Conservation (phyloP, 1,140 invertebrate species). For the Aphidius ervi region DNA sequence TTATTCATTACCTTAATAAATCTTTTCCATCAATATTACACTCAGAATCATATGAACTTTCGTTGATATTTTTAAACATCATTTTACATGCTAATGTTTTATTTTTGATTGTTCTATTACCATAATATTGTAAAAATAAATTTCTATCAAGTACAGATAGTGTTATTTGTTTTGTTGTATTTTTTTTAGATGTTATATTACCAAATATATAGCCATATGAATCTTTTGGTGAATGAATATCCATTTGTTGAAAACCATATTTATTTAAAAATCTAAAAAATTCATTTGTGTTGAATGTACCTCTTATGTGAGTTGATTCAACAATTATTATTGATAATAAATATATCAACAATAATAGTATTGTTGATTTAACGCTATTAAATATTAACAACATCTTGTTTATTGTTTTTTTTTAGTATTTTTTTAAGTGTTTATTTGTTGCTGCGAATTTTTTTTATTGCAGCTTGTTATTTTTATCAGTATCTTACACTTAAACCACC, state of each 20-base stretch:
- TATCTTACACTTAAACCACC: no score
- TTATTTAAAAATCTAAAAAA: slow-evolving; percentile 92
- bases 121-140: slow-evolving; percentile 86
- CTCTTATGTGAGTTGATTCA: slow-evolving; percentile 57
- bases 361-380: no score
- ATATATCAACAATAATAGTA: no score
- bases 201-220: slow-evolving; percentile 94
- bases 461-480: no score
- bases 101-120: slow-evolving; percentile 62
- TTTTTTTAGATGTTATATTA: slow-evolving; percentile 74
- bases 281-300: slow-evolving; percentile 64
- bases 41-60: slow-evolving; percentile 76
- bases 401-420: no score
- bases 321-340: no score
- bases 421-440: no score
- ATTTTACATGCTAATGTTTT: slow-evolving; percentile 68
- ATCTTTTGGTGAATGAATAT: slow-evolving; percentile 70
- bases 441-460: no score
- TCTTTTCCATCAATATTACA: slow-evolving; percentile 82
- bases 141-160: slow-evolving; percentile 82
- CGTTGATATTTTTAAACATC: slow-evolving; percentile 83
- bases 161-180: slow-evolving; percentile 67
- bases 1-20: slow-evolving; percentile 60
- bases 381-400: no score
- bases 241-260: slow-evolving; percentile 96